Conservation (phyloP, 2,113 vertebrate species). For the Microcebus tavaratra region DNA sequence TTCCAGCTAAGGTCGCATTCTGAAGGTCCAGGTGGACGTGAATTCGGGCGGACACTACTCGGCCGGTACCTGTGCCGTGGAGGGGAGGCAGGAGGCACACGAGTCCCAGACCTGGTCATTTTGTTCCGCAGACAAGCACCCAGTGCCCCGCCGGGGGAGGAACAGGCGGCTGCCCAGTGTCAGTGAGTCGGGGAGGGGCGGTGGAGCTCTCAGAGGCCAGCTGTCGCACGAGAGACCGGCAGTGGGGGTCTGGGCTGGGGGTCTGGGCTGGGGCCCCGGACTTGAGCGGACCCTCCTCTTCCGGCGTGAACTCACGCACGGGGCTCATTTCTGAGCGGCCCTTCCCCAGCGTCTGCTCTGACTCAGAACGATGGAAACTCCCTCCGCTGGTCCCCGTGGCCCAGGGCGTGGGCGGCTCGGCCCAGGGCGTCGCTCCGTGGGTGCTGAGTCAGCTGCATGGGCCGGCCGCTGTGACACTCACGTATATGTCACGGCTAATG, state of each 20-base stretch:
- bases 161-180: neutral
- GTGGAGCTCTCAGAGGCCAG: too few species aligned
- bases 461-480: neutral
- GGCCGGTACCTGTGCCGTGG: rapidly evolving
- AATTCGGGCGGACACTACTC: neutral
- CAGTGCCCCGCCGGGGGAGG: rapidly evolving
- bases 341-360: neutral
- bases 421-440: neutral
- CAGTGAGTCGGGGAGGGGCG: rapidly evolving
- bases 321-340: neutral
- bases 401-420: neutral
- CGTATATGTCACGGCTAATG: neutral
- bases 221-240: neutral
- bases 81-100: too few species aligned
- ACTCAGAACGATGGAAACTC: conserved; percentile 26
- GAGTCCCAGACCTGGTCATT: too few species aligned
- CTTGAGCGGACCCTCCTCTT: neutral
- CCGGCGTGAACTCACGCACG: neutral
- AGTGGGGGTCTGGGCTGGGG: rapidly evolving
- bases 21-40: too few species aligned
- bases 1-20: neutral
- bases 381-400: neutral
- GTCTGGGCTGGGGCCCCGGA: rapidly evolving
- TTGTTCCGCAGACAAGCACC: too few species aligned
- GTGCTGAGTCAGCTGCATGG: neutral